Evolutionary conservation across 2,113 vertebrate genomes (phyloP), one percentile per base, ranked within the genome.

Genomic region (Takifugu bimaculatus): DNA sequence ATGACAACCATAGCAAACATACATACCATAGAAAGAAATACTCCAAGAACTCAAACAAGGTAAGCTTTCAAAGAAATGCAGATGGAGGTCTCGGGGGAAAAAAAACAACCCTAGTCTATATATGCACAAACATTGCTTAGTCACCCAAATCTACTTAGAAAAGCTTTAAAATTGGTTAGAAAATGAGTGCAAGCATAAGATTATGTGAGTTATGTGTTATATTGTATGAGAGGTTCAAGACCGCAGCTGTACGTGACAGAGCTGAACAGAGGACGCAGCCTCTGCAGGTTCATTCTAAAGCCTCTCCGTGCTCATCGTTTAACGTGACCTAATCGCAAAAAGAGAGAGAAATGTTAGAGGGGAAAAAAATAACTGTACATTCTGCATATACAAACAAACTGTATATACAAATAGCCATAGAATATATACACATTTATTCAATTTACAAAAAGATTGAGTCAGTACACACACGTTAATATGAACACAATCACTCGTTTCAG

Each of bases 51-150:
- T 78, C 80, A 83, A 75, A 83, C 64, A 84, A 66, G 78, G 82
- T 29, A 65, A 89, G 75, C 79, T 71, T 72, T 52, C 44, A 73
- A 50, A 50, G 76, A 86, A 82, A 89, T 83, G 84, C 70, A 84
- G 82, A 88, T 87, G 85, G 80, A 70, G 74, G 64, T 77, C 76
- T 89, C 60, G 78, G 77, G 79, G 82, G 58, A 68, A 65, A 66
- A 54, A 60, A 65, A 69, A 72, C 15, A 74, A 49, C 81, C 63
- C 75, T 81, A 72, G 60, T 81, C 80, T 84, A 77, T 74, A 74
- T 88, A 90, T 91, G 77, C 91, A 92, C 90, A 92, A 88, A 90
- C 85, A 85, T 88, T 87, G 86, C 84, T 87, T 88, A 77, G 81
- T 89, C 86, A 90, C 85, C 85, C 88, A 91, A 73, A 88, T 88